Percentiles rank a stretch among this genome's conserved stretches.
phyloP scores from a whole-genome alignment of 2,797 vertebrate species.

The Xerus rutilus region DNA sequence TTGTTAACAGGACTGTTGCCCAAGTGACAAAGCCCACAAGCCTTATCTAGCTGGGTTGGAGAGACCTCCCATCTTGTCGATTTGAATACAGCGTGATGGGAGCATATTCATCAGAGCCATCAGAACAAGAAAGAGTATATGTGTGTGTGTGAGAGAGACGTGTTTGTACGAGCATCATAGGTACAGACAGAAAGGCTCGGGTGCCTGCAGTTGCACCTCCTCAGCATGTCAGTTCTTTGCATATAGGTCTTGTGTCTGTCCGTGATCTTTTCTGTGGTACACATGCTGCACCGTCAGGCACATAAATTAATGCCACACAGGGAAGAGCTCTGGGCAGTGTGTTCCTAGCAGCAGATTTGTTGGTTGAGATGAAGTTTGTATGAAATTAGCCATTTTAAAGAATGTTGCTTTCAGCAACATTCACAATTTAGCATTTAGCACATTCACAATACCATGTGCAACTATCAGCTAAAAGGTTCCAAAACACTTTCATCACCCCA shows the following conservation, averaged over 20 bases:
- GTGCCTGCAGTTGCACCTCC: background rate
- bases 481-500: background rate
- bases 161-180: background rate
- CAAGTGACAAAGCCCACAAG: background rate
- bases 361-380: conserved; percentile 15
- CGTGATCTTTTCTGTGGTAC: background rate
- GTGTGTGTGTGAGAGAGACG: background rate
- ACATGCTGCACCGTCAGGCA: background rate
- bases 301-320: background rate
- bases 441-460: background rate
- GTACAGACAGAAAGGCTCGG: background rate
- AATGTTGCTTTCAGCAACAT: background rate
- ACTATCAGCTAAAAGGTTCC: background rate
- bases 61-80: background rate
- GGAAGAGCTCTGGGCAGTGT: background rate
- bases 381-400: conserved; percentile 41
- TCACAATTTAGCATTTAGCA: background rate
- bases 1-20: background rate
- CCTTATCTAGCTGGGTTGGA: background rate
- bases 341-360: background rate
- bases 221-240: background rate
- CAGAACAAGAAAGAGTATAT: background rate
- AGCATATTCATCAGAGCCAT: background rate
- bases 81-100: background rate
- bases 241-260: background rate